phyloP scores from a whole-genome alignment of 1,140 invertebrate species.

The Neoseiulus cucumeris region DNA sequence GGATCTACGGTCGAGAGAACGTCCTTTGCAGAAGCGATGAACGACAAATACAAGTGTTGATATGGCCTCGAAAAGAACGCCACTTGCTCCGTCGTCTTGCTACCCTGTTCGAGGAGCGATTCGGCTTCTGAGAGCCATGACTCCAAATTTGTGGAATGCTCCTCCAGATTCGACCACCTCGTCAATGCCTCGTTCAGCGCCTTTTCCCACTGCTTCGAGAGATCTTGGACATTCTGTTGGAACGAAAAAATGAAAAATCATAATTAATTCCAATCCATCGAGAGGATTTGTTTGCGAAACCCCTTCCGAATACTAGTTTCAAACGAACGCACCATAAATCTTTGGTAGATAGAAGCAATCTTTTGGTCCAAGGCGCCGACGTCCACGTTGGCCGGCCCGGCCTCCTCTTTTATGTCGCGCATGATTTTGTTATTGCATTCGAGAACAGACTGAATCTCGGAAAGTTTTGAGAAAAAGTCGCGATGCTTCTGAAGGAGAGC shows the following conservation, averaged over 20 bases:
- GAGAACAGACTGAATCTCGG: not conserved
- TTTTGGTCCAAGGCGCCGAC: not conserved
- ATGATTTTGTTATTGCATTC: conserved; percentile 8
- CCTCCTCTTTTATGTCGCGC: conserved; percentile 2
- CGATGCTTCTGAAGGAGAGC: not conserved
- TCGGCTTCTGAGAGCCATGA: conserved; percentile 70
- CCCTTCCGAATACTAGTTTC: too few species aligned
- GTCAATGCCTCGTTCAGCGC: conserved; percentile 49
- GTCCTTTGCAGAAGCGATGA: conserved; percentile 6
- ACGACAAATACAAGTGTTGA: conserved; percentile 7
- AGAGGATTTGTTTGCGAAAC: too few species aligned
- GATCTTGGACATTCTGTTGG: conserved; percentile 1
- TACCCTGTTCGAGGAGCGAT: conserved; percentile 52
- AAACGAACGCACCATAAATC: not conserved
- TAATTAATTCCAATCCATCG: not conserved
- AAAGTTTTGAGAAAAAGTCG: not conserved
- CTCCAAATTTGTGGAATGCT: conserved; percentile 50
- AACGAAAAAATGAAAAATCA: conserved; percentile 11
- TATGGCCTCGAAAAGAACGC: conserved; percentile 34
- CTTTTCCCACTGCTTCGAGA: conserved; percentile 47
- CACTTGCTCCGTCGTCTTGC: conserved; percentile 53
- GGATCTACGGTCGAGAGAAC: conserved; percentile 2
- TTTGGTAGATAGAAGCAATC: not conserved
- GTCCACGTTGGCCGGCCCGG: not conserved
- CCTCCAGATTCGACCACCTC: conserved; percentile 64